Conservation (phyloP, 1,140 invertebrate species). For the Copidosoma floridanum region DNA sequence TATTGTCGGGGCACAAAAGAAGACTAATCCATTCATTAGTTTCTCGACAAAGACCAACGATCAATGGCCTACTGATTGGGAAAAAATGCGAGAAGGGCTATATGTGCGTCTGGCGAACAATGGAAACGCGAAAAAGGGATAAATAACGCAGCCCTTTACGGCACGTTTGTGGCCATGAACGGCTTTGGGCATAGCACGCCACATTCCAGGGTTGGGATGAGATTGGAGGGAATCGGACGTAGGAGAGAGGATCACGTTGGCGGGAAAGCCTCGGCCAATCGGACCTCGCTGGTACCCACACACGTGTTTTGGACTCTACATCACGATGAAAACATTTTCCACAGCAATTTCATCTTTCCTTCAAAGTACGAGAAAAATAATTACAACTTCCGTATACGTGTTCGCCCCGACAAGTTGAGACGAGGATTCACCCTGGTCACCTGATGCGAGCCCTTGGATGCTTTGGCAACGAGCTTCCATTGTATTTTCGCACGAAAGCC, state of each 20-base stretch:
- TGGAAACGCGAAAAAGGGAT: conserved; percentile 5
- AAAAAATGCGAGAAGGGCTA: conserved; percentile 2
- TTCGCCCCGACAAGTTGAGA: too few relatives aligned
- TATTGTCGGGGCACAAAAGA: conserved; percentile 15
- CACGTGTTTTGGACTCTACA: too few relatives aligned
- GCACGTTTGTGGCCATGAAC: background rate
- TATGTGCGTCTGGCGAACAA: background rate
- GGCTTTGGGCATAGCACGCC: too few relatives aligned
- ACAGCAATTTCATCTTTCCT: too few relatives aligned
- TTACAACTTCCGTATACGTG: too few relatives aligned
- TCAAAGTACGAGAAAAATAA: too few relatives aligned
- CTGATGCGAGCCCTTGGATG: too few relatives aligned
- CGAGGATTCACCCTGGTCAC: too few relatives aligned
- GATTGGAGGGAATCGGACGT: background rate
- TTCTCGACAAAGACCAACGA: conserved; percentile 7
- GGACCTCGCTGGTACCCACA: too few relatives aligned
- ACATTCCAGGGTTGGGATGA: background rate
- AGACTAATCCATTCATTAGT: background rate
- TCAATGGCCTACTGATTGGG: conserved; percentile 2
- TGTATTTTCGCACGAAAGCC: too few relatives aligned
- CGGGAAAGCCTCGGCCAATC: background rate
- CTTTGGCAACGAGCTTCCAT: too few relatives aligned
- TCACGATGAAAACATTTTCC: too few relatives aligned
- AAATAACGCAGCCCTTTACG: background rate
- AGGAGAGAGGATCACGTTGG: background rate